Evolutionary conservation across 2,113 vertebrate genomes (phyloP).

Genomic region (Malurus cyaneus): DNA sequence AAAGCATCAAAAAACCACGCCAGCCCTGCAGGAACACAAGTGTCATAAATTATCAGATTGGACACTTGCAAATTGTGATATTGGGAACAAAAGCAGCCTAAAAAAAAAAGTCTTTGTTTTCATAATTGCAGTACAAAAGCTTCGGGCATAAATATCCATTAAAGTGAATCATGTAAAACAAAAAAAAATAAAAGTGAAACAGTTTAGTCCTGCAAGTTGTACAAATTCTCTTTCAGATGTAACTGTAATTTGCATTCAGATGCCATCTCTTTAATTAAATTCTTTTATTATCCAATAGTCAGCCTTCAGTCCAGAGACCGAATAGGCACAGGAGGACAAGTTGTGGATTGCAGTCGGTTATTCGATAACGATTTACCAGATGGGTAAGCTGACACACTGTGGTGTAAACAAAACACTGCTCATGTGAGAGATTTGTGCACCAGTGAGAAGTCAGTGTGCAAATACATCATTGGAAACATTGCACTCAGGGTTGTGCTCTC

Average conservation of each 20-base stretch:
- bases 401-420: not conserved
- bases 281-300: constrained; percentile 78
- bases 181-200: not conserved
- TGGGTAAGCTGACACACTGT: constrained; percentile 78
- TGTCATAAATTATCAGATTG: constrained; percentile 27
- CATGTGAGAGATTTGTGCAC: not conserved
- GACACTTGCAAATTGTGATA: constrained; percentile 14
- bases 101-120: not conserved
- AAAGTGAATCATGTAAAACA: not conserved
- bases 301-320: constrained; percentile 96
- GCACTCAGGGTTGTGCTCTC: not conserved
- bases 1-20: constrained; percentile 6
- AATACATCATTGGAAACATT: not conserved
- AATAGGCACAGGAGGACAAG: constrained; percentile 91
- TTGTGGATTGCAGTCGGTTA: constrained; percentile 93
- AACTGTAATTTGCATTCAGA: not conserved
- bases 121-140: not conserved
- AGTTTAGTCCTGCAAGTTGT: not conserved
- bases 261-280: constrained; percentile 20
- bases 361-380: constrained; percentile 96
- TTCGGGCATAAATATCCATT: constrained; percentile 17
- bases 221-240: not conserved
- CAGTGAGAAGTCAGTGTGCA: not conserved
- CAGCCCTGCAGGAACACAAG: not conserved
- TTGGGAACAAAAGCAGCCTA: constrained; percentile 18